These are phyloP conservation scores for Lycaena phlaeas DNA, from an alignment of 2,888 invertebrate genomes.

Conservation along the genomic window DNA sequence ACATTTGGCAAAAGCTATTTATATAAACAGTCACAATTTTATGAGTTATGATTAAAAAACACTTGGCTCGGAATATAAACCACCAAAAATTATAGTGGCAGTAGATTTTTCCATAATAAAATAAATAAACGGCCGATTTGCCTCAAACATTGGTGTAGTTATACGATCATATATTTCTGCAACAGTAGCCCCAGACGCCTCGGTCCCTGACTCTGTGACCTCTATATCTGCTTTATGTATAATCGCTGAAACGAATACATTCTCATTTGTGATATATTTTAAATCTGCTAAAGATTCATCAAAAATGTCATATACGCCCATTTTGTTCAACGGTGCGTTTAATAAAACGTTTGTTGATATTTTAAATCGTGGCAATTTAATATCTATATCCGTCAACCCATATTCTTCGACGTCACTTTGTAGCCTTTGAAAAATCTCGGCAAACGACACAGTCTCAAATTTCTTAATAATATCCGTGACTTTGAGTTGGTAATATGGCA, in stretches of 20 bases:
- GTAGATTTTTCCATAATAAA: constrained; percentile 78
- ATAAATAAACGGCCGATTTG: constrained; percentile 79
- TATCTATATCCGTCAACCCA: constrained; percentile 74
- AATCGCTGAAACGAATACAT: constrained; percentile 73
- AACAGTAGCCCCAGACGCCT: constrained; percentile 75
- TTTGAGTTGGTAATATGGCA: constrained; percentile 72
- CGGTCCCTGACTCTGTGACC: constrained; percentile 82
- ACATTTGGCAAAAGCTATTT: too few species aligned
- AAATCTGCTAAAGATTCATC: constrained; percentile 70
- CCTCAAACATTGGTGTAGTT: constrained; percentile 73
- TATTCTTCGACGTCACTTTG: constrained; percentile 55
- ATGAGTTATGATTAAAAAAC: too few species aligned
- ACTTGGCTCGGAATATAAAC: constrained; percentile 64
- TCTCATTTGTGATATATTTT: constrained; percentile 63
- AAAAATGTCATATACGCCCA: constrained; percentile 80
- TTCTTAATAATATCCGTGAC: constrained; percentile 63
- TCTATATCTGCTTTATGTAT: constrained; percentile 83
- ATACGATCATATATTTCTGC: constrained; percentile 66
- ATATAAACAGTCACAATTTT: too few species aligned
- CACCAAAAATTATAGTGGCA: constrained; percentile 76
- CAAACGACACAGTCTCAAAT: constrained; percentile 53
- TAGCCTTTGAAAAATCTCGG: constrained; percentile 64
- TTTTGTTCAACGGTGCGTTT: constrained; percentile 68
- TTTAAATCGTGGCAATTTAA: constrained; percentile 76
- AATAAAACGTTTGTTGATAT: constrained; percentile 75